Evolutionary conservation across 92 coral and sea anemone species (phyloP), one percentile per base, ranked within the genome.

Genomic region (Palythoa grandiflora): DNA sequence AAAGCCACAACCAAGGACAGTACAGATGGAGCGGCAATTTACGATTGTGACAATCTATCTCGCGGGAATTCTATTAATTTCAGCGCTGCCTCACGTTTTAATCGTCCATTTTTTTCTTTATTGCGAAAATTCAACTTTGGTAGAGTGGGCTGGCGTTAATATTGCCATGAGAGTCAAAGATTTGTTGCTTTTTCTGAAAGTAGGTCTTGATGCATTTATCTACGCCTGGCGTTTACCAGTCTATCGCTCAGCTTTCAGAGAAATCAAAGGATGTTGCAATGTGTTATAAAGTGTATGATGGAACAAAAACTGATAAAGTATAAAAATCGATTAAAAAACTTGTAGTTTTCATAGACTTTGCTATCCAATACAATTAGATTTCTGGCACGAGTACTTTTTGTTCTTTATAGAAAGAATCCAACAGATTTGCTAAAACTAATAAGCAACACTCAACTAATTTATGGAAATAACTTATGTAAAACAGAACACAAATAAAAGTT

Each of bases 161-260:
- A 95, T 95, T 75, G 94, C 93, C 21, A 75, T 95, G 78, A 72
- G 96, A n/a, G 63, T 95, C 50, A 88, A 95, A 51, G 98, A 95
- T 84, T 37, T 95, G 75, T 70, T 95, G 51, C 73, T 95, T 73
- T 95, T 95, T 72, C 73, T 95, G 8, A 95, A 95, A 71, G 96
- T 95, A 11, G 93, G 94, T 38, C 89, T 95, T 9, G 98, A 95
- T 39, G 98, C 91, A 0, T 95, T 95, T 38, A 93, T 95, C 79
- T 95, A 95, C 84, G 98, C 96, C 1, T 95, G 98, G 98, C 89
- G 98, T 21, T 81, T 95, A 68, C 93, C 92, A 21, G 87, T 87
- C 36, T 93, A 93, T 71, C 90, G 94, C 19, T 80, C 85, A 20
- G 91, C 96, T 19, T 87, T 95, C 9, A 78, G 71, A 68, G 81